Base-by-base conservation (phyloP, 1,140 invertebrate genomes). In the Globodera ellingtonae region DNA sequence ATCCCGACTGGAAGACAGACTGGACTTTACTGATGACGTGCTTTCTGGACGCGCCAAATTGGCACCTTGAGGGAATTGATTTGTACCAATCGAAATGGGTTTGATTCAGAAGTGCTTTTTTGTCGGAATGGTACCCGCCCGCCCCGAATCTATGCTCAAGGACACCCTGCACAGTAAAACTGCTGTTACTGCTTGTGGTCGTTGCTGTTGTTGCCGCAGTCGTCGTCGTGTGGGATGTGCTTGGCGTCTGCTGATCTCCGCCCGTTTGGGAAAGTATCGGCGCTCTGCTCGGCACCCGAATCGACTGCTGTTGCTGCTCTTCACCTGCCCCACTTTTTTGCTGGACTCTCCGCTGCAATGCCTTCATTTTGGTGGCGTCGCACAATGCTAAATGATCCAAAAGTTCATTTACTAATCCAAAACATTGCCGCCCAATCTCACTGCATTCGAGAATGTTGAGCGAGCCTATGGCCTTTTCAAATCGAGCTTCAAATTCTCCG, bases 381-480 rank as follows among this genome's bases (percentile, higher is more conserved):
- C 70, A 80, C 73, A 80, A 73, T 10, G 73, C 79, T 80, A 67
- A 75, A 75, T 50, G 18, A 79, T 10, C 24, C 35, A 59, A 21
- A n/a, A n/a, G 8, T 77, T 70, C 6, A 69, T 24, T 62, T 6
- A 67, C 21, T 7, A 67, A 13, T 7, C 44, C 21, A 7, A 8
- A 48, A 10, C 56, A 15, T 15, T 21, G 9, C 48, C 21, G 4
- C 70, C 50, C 50, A 79, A 77, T 35, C 81, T 82, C 72, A 82
- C 81, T 72, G 24, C 79, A 82, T 78, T 82, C 81, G 56, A 82
- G 59, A n/a, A 82, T 52, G 35, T 79, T 67, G 67, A 82, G 81
- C 15, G 82, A 82, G 15, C 81, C 81, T 48, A 82, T 77, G 4
- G 81, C 81, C 66, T 82, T 82, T 52, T 82, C 81, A 72, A 82